phyloP scores from a whole-genome alignment of 2,888 invertebrate genomes.

The Erebia palarica region DNA sequence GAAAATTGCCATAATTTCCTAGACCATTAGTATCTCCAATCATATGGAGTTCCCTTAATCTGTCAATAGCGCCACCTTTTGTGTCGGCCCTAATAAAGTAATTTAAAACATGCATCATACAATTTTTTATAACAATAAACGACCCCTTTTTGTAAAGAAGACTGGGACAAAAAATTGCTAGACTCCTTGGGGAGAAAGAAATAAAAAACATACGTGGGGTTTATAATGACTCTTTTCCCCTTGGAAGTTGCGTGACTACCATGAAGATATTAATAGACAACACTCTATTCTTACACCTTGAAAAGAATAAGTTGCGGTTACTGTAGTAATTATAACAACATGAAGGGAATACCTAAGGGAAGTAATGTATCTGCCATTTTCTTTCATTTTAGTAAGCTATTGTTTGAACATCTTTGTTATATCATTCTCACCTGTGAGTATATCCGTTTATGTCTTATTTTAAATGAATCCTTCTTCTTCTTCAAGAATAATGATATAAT shows the following conservation, averaged over 20 bases:
- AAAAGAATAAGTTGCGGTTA: slow-evolving; percentile 47
- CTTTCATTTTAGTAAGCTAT: not conserved
- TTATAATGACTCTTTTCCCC: slow-evolving; percentile 47
- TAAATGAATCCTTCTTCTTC: too few species aligned
- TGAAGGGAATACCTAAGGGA: not conserved
- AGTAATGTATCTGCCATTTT: not conserved
- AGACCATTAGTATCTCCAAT: slow-evolving; percentile 34
- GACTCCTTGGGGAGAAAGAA: slow-evolving; percentile 32
- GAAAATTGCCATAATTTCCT: slow-evolving; percentile 29
- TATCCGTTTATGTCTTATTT: not conserved
- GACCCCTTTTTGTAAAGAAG: slow-evolving; percentile 30
- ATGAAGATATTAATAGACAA: slow-evolving; percentile 59
- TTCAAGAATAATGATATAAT: too few species aligned
- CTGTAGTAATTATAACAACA: slow-evolving; percentile 50
- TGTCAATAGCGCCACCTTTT: slow-evolving; percentile 32
- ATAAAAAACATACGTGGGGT: slow-evolving; percentile 30
- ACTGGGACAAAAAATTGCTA: slow-evolving; percentile 33
- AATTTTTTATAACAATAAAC: slow-evolving; percentile 37
- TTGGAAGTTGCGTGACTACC: slow-evolving; percentile 52
- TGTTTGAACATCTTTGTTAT: not conserved
- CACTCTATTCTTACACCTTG: slow-evolving; percentile 49
- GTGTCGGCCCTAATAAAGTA: slow-evolving; percentile 33
- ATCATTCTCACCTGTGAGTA: not conserved
- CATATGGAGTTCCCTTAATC: slow-evolving; percentile 30
- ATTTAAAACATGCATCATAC: slow-evolving; percentile 33